Percentiles rank a stretch among this genome's conserved stretches.
Evolutionary conservation across 2,113 vertebrate species (phyloP).

Genomic region (Sigmodon hispidus): DNA sequence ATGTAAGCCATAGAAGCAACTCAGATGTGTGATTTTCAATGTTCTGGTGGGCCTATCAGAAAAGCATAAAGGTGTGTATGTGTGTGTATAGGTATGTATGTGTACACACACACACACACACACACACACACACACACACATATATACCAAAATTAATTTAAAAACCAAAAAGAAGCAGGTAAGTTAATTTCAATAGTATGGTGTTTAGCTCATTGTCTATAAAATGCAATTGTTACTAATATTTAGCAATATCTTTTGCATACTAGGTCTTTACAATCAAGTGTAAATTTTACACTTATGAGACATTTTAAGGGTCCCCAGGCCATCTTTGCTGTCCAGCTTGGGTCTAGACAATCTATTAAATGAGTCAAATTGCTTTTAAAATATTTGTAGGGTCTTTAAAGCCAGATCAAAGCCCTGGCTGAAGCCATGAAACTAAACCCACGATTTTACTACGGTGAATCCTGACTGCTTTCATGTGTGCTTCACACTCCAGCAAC

Average conservation of each 20-base stretch:
- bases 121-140: neutral
- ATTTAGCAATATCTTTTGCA: neutral
- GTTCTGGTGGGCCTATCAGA: neutral
- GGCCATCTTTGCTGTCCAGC: neutral
- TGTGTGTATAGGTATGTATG: neutral
- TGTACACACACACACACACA: no score
- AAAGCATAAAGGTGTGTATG: neutral
- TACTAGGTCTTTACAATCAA: constrained; percentile 38
- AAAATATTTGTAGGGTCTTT: neutral
- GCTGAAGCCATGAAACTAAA: neutral
- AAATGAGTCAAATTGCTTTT: constrained; percentile 13
- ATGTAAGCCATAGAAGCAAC: neutral
- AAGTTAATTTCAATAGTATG: neutral
- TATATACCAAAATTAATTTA: neutral
- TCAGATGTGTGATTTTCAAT: neutral
- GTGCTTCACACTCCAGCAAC: neutral
- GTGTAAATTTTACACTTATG: constrained; percentile 1
- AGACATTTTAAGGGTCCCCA: neutral
- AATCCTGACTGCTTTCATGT: neutral
- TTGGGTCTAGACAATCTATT: constrained; percentile 8
- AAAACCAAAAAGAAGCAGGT: neutral
- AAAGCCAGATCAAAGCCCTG: constrained; percentile 22
- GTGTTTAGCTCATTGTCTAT: neutral
- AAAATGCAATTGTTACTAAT: neutral
- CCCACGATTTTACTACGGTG: neutral